These are phyloP conservation scores for Tinea semifulvella DNA, from an alignment of 2,888 invertebrate genomes.

Conservation along the genomic window DNA sequence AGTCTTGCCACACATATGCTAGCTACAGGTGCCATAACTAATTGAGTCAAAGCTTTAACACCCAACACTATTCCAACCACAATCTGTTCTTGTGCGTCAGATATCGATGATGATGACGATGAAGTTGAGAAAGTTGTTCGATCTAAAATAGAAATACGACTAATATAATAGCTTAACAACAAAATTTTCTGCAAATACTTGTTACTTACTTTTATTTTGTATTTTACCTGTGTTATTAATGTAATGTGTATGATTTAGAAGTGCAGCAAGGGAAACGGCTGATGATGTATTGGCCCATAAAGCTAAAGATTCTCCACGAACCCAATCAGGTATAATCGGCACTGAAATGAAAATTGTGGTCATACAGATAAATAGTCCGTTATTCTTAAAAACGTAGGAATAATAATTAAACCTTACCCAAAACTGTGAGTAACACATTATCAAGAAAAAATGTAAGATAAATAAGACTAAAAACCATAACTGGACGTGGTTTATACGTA, in stretches of 20 bases:
- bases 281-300: constrained; percentile 33
- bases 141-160: background rate
- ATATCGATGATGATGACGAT: constrained; percentile 2
- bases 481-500: constrained; percentile 19
- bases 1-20: constrained; percentile 36
- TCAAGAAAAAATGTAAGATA: constrained; percentile 83
- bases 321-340: constrained; percentile 54
- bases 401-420: constrained; percentile 84
- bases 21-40: constrained; percentile 37
- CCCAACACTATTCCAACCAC: constrained; percentile 46
- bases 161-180: too few relatives aligned
- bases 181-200: too few relatives aligned
- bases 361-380: background rate
- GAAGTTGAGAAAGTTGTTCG: background rate
- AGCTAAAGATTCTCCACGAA: constrained; percentile 30
- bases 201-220: constrained; percentile 8
- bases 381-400: too few relatives aligned
- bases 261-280: constrained; percentile 37
- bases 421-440: constrained; percentile 87
- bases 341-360: constrained; percentile 26
- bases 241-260: constrained; percentile 37
- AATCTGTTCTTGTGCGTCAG: constrained; percentile 6
- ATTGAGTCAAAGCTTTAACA: constrained; percentile 47
- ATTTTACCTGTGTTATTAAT: constrained; percentile 4
- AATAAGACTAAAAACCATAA: constrained; percentile 48